Conservation (phyloP, 30 jellyfish, hydroid and myxozoan species). For the Pelagia noctiluca region DNA sequence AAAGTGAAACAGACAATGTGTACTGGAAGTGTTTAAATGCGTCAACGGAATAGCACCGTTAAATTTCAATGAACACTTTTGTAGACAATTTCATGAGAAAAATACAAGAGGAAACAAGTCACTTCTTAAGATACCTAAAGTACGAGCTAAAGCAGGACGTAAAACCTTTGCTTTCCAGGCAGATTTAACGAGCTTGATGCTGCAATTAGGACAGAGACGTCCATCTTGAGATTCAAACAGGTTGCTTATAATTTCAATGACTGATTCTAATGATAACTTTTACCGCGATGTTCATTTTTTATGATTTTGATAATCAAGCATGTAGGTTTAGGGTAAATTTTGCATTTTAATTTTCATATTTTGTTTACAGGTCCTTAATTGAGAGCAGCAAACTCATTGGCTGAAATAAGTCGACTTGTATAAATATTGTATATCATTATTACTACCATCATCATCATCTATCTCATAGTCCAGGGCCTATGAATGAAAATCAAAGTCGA, state of each 20-base stretch:
- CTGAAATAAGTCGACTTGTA: not conserved
- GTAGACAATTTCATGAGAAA: not conserved
- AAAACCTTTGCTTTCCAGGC: not conserved
- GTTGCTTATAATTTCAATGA: not conserved
- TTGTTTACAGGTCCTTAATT: too few relatives aligned
- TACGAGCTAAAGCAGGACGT: not conserved
- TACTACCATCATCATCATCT: conserved; percentile 13
- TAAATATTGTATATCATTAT: not conserved
- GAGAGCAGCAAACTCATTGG: conserved; percentile 10
- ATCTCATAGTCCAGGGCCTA: too few relatives aligned
- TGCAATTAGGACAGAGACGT: not conserved
- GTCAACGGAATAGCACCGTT: not conserved
- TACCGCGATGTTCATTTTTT: not conserved
- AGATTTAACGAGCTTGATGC: not conserved
- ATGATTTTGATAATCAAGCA: not conserved
- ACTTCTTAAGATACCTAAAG: not conserved
- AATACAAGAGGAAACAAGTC: not conserved
- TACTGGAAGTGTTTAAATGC: not conserved
- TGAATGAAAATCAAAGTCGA: too few relatives aligned
- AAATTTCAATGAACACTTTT: not conserved
- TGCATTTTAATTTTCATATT: not conserved
- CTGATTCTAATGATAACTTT: not conserved
- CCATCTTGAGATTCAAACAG: not conserved
- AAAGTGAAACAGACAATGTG: not conserved
- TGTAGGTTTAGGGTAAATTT: not conserved